Conservation (phyloP, 2,113 vertebrate genomes). For the Pholis gunnellus region DNA sequence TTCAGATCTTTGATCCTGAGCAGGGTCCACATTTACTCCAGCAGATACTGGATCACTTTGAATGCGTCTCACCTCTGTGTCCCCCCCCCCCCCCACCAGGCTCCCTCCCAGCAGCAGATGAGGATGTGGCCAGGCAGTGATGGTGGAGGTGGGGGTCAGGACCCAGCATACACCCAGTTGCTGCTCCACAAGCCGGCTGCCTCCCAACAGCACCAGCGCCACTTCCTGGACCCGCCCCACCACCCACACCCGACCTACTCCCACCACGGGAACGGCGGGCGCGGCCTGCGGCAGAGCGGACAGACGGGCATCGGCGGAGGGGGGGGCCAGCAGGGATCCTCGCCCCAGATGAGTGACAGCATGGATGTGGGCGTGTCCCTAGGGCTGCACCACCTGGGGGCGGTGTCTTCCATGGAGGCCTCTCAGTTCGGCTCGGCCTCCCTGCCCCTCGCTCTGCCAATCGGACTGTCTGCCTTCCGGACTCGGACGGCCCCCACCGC, state of each 20-base stretch:
- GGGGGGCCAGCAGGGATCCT: slow-evolving; percentile 84
- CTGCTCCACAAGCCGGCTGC: slow-evolving; percentile 92
- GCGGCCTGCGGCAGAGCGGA: slow-evolving; percentile 83
- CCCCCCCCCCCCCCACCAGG: slow-evolving; percentile 68
- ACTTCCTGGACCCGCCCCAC: slow-evolving; percentile 86
- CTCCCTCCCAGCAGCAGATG: slow-evolving; percentile 90
- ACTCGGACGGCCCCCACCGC: slow-evolving; percentile 90
- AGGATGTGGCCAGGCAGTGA: slow-evolving; percentile 91
- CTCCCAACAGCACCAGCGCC: slow-evolving; percentile 87
- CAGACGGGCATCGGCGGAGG: slow-evolving; percentile 78
- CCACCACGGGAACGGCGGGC: slow-evolving; percentile 85
- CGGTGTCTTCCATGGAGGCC: slow-evolving; percentile 88
- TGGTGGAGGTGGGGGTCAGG: slow-evolving; percentile 85
- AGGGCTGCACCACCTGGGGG: slow-evolving; percentile 87
- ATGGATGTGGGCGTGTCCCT: slow-evolving; percentile 89
- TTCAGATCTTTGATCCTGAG: too few species aligned
- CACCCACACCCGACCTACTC: slow-evolving; percentile 89
- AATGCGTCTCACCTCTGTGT: slow-evolving; percentile 6
- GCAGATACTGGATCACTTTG: not conserved
- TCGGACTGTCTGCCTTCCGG: slow-evolving; percentile 94
- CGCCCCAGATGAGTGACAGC: slow-evolving; percentile 88
- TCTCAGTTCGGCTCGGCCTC: slow-evolving; percentile 89
- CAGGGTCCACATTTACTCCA: too few species aligned
- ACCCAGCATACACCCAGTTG: slow-evolving; percentile 88
- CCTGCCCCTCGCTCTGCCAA: slow-evolving; percentile 88